phyloP scores from a whole-genome alignment of 2,888 invertebrate genomes.

The Teleogryllus oceanicus region DNA sequence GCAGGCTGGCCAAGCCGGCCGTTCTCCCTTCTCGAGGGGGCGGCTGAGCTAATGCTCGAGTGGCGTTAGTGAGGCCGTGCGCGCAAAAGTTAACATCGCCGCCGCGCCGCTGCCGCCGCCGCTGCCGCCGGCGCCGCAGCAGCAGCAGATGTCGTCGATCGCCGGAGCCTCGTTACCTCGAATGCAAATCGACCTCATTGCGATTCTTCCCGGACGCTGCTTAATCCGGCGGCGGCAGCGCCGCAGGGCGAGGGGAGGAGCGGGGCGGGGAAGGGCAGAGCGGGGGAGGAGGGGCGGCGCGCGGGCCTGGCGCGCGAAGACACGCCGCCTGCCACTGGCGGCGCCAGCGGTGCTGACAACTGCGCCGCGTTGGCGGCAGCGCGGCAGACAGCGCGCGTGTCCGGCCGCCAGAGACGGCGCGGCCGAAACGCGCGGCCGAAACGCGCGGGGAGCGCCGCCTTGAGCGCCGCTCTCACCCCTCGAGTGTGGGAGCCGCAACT shows the following conservation, averaged over 20 bases:
- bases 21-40: neutral
- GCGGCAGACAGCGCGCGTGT: neutral
- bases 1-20: too few species aligned
- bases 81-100: conserved; percentile 5
- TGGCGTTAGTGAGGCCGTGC: neutral
- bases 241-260: neutral
- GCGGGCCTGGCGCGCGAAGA: neutral
- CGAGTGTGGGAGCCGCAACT: too few species aligned
- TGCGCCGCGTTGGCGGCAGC: conserved; percentile 24
- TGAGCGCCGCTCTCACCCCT: too few species aligned
- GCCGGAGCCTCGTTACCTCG: conserved; percentile 31
- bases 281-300: neutral
- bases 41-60: conserved; percentile 9
- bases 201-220: conserved; percentile 36
- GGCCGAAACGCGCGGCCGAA: conserved; percentile 9
- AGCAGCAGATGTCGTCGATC: conserved; percentile 36
- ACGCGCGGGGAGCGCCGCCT: neutral
- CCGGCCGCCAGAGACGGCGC: neutral
- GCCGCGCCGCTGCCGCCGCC: conserved; percentile 22
- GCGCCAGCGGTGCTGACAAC: conserved; percentile 34
- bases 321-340: conserved; percentile 23
- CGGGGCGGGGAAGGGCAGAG: neutral
- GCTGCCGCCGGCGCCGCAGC: conserved; percentile 19
- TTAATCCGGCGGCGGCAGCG: conserved; percentile 35
- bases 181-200: conserved; percentile 38